Evolutionary conservation across 2,797 vertebrate species (phyloP).

Genomic region (Brachyalestes nurse): DNA sequence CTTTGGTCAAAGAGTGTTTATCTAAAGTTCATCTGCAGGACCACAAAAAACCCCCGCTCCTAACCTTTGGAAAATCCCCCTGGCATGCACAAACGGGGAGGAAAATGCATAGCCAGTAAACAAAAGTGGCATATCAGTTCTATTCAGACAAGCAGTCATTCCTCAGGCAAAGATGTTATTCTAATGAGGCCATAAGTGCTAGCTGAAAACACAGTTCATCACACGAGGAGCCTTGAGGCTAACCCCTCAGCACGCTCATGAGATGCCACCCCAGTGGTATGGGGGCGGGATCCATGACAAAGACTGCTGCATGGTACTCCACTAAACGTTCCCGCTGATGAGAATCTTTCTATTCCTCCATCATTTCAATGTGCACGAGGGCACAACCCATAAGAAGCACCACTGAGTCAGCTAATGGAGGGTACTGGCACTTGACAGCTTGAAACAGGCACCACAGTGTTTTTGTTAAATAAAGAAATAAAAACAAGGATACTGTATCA

Average conservation of each 20-base stretch:
- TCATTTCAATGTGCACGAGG: neutral
- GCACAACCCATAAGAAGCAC: neutral
- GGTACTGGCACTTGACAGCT: too few relatives aligned
- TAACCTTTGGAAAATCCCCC: constrained; percentile 49
- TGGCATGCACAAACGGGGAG: constrained; percentile 28
- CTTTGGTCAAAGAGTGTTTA: constrained; percentile 26
- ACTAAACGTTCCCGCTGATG: constrained; percentile 2
- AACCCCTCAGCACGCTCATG: constrained; percentile 25
- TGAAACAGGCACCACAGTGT: too few relatives aligned
- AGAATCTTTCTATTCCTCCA: neutral
- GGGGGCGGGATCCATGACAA: neutral
- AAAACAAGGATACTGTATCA: too few relatives aligned
- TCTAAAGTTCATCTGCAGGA: constrained; percentile 26
- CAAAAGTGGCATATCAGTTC: neutral
- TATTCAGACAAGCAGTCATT: constrained; percentile 38
- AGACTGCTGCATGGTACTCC: neutral
- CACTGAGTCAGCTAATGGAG: neutral
- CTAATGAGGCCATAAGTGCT: neutral
- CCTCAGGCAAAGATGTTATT: constrained; percentile 26
- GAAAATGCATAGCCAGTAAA: constrained; percentile 17
- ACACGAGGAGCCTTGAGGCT: neutral
- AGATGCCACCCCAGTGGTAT: neutral
- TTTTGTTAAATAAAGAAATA: too few relatives aligned
- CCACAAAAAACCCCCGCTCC: constrained; percentile 1
- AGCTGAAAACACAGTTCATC: constrained; percentile 23